Evolutionary conservation across 2,113 vertebrate genomes (phyloP), one percentile per base, ranked within the genome.

Genomic region (Microcebus tavaratra): DNA sequence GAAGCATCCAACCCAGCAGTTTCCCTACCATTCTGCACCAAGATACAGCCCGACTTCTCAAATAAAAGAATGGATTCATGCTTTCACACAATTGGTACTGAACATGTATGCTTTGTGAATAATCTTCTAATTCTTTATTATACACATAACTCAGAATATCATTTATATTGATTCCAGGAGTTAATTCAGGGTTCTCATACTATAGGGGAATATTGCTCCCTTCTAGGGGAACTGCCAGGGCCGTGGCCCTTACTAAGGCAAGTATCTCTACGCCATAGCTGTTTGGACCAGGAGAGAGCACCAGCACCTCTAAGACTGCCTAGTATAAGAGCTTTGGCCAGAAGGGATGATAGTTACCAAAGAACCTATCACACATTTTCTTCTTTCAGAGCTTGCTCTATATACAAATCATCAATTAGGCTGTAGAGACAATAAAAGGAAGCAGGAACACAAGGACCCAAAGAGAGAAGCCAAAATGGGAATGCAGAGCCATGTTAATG

Each of bases 21-120:
- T 87, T 90, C 50, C 61, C 91, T 53, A 76, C 39, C 53, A 55
- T 42, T 90, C 20, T 45, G 23, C 25, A 83, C 29, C 13, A 17
- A 21, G 73, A 96, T 50, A 75, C 7, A 82, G 29, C 3, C 23
- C 75, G 76, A 84, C 21, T 82, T 73, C 39, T 81, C 61, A 80
- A 53, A 86, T 31, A 36, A 86, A 90, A 90, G n/a, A 90, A 61
- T 10, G 5, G 45, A 61, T 82, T 89, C 18, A 8, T 31, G 18
- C 7, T 82, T 95, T 91, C 68, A 86, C 78, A 95, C 53, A 93
- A 76, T 42, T 95, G 75, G 57, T 84, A 88, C 45, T 17, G 39
- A 83, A 97, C 8, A 42, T 9, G 15, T 1, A 83, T 21, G 7
- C 31, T 92, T 85, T 79, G 34, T 27, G 53, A 79, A 79, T 65